Conservation (phyloP, 23 tunicate species). For the Ascidia mentula region DNA sequence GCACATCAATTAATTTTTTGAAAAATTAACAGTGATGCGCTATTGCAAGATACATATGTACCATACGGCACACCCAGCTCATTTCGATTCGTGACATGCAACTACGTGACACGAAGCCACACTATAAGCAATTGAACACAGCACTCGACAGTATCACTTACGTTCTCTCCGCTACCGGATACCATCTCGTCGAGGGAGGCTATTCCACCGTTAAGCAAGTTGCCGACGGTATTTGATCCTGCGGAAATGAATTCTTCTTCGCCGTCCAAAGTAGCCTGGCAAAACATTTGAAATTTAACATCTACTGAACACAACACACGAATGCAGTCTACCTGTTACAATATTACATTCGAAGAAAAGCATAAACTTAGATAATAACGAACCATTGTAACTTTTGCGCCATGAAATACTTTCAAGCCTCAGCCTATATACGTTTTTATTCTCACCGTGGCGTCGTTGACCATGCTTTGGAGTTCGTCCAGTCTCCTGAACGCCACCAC, state of each 20-base stretch:
- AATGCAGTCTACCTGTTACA: too few relatives aligned
- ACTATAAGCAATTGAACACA: too few relatives aligned
- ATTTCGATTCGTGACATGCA: too few relatives aligned
- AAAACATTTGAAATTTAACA: background rate
- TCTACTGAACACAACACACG: background rate
- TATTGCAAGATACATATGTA: too few relatives aligned
- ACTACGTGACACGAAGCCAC: too few relatives aligned
- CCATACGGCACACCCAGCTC: too few relatives aligned
- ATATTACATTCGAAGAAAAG: too few relatives aligned
- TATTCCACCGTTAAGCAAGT: slow-evolving; percentile 9
- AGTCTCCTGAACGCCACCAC: slow-evolving; percentile 64
- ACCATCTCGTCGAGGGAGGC: slow-evolving; percentile 9
- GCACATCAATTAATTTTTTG: too few relatives aligned
- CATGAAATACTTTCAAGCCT: background rate
- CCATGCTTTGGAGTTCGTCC: slow-evolving; percentile 24
- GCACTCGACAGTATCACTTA: background rate
- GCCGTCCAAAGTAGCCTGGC: background rate
- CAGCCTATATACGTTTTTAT: background rate
- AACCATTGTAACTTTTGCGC: too few relatives aligned
- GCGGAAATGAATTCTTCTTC: slow-evolving; percentile 19
- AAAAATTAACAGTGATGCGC: too few relatives aligned
- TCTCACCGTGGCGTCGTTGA: slow-evolving; percentile 13
- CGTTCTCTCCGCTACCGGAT: slow-evolving; percentile 32
- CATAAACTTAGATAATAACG: too few relatives aligned
- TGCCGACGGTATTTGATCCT: background rate